phyloP scores from a whole-genome alignment of 2,113 vertebrate genomes.

The Talpa occidentalis region DNA sequence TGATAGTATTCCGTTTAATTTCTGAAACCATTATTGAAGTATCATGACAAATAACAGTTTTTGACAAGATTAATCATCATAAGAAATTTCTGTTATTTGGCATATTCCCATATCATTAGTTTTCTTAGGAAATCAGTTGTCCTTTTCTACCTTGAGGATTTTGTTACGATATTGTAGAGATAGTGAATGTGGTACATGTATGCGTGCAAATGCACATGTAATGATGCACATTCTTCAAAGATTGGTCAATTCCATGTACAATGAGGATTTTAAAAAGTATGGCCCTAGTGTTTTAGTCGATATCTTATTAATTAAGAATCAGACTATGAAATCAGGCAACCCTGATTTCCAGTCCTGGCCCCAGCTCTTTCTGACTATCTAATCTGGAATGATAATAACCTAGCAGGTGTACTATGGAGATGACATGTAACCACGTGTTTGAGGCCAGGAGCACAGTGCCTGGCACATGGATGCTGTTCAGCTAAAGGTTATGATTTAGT shows the following conservation, averaged over 20 bases:
- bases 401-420: not conserved
- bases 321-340: not conserved
- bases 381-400: not conserved
- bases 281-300: not conserved
- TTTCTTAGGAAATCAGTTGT: not conserved
- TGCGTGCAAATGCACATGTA: not conserved
- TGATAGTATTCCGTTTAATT: not conserved
- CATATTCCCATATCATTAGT: not conserved
- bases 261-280: not conserved
- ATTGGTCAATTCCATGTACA: not conserved
- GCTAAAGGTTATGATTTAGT: not conserved
- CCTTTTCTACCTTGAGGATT: not conserved
- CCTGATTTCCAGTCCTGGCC: not conserved
- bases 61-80: not conserved
- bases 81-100: not conserved
- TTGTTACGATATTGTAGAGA: not conserved
- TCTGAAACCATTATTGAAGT: not conserved
- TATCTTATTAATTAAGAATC: not conserved
- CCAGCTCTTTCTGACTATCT: not conserved
- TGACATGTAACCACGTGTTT: not conserved
- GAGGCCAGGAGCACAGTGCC: not conserved
- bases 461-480: not conserved
- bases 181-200: not conserved
- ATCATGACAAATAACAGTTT: not conserved
- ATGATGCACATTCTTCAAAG: not conserved